Evolutionary conservation across 2,888 invertebrate genomes (phyloP).

Genomic region (Agrochola lychnidis): DNA sequence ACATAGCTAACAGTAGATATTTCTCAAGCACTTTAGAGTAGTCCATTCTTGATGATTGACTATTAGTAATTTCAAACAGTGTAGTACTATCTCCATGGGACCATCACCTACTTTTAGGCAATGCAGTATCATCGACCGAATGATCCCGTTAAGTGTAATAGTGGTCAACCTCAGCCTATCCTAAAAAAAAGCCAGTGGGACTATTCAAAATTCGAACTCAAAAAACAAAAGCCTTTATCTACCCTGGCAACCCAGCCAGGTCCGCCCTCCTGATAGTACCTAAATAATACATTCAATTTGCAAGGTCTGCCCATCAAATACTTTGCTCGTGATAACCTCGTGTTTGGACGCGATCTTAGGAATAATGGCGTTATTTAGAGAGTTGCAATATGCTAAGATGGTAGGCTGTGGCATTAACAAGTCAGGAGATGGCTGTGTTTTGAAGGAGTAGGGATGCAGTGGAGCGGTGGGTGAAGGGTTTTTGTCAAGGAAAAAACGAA

Average conservation of each 20-base stretch:
- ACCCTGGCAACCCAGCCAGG: conserved; percentile 60
- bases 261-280: conserved; percentile 81
- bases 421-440: conserved; percentile 88
- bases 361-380: conserved; percentile 89
- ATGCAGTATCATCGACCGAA: neutral
- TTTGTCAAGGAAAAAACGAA: neutral
- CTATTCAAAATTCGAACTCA: neutral
- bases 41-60: neutral
- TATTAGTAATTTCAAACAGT: neutral
- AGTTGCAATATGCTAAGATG: conserved; percentile 90
- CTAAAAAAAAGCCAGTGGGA: neutral
- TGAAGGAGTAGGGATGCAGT: conserved; percentile 67
- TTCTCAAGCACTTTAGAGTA: neutral
- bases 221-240: neutral
- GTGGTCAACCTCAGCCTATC: neutral
- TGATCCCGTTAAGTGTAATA: neutral
- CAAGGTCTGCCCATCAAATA: conserved; percentile 84
- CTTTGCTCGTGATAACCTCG: conserved; percentile 84
- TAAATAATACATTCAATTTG: conserved; percentile 90
- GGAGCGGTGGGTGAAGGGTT: conserved; percentile 66
- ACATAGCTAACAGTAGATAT: too few species aligned
- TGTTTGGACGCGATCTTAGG: conserved; percentile 83
- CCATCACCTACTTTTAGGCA: neutral
- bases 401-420: conserved; percentile 89
- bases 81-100: too few species aligned